Conservation (phyloP, 2,113 vertebrate species). For the Forbesichthys agassizii region DNA sequence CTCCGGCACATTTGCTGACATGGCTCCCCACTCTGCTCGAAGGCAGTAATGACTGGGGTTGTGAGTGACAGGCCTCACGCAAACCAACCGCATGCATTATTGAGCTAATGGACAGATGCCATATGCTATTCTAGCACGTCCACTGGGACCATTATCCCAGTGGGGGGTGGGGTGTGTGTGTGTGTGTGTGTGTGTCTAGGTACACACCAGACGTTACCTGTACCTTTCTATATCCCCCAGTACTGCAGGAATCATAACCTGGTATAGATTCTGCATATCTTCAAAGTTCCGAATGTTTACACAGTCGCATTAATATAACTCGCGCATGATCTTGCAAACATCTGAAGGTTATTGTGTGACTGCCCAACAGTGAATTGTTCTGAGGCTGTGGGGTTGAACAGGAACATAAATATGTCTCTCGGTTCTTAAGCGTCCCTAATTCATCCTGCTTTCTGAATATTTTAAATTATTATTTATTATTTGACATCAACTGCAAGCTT, state of each 20-base stretch:
- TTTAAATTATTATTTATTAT: too few species aligned
- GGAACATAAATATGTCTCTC: too few species aligned
- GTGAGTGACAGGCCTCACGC: slow-evolving; percentile 33
- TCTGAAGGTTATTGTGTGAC: not conserved
- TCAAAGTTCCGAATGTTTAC: not conserved
- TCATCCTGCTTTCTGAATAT: too few species aligned
- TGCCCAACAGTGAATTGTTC: not conserved
- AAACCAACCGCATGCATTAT: slow-evolving; percentile 60
- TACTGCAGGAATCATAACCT: not conserved
- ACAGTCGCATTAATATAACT: not conserved
- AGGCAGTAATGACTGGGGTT: slow-evolving; percentile 25
- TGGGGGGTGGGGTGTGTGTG: not conserved
- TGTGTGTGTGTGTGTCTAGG: not conserved
- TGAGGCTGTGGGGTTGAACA: not conserved
- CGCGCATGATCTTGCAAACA: too few species aligned
- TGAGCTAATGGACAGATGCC: slow-evolving; percentile 55
- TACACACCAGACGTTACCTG: slow-evolving; percentile 13
- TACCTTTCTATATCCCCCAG: too few species aligned
- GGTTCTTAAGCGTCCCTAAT: too few species aligned
- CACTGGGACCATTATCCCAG: slow-evolving; percentile 32
- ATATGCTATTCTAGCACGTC: slow-evolving; percentile 46
- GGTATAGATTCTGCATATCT: not conserved
- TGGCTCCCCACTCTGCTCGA: slow-evolving; percentile 26
- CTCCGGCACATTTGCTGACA: slow-evolving; percentile 25
- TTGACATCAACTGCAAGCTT: slow-evolving; percentile 5